Evolutionary conservation across 2,888 invertebrate genomes (phyloP), one percentile per base, ranked within the genome.

Genomic region (Limenitis arthemis): DNA sequence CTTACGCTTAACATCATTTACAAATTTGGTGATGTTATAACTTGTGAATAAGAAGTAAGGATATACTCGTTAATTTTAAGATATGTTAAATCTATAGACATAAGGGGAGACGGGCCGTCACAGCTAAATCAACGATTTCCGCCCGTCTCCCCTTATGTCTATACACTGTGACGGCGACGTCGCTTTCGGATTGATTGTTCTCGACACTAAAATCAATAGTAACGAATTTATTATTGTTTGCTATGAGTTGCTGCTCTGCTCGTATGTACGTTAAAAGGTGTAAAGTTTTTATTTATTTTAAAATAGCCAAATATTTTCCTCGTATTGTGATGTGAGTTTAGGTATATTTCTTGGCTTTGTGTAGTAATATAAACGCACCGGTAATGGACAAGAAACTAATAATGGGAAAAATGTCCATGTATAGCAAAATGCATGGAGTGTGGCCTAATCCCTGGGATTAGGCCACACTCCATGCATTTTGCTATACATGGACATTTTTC

Each of bases 71-170:
- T 41, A 51, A 39, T 51, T 51, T 44, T 50, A 55, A 61, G 58
- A 56, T 62, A 56, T 52, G 62, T 55, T 61, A 51, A 55, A 59
- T 58, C 50, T 59, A 57, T 58, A 67, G 65, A 62, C 57, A 56
- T 62, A 64, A 70, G 68, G 73, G 66, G 72, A 71, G 71, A 68
- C 69, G 70, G 69, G 69, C 83, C 84, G 85, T n/a, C n/a, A n/a
- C n/a, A n/a, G n/a, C n/a, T n/a, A 86, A 78, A 80, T 77, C 68
- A 71, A 70, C 71, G 75, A 84, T 85, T 84, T 81, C 78, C n/a
- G n/a, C n/a, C n/a, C n/a, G n/a, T n/a, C n/a, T n/a, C n/a, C n/a
- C n/a, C n/a, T n/a, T n/a, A n/a, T n/a, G n/a, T n/a, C n/a, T n/a
- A n/a, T n/a, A n/a, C n/a, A 72, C 65, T 66, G 64, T 70, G 70